phyloP scores from a whole-genome alignment of 2,797 vertebrate species.

The Esox lucius region DNA sequence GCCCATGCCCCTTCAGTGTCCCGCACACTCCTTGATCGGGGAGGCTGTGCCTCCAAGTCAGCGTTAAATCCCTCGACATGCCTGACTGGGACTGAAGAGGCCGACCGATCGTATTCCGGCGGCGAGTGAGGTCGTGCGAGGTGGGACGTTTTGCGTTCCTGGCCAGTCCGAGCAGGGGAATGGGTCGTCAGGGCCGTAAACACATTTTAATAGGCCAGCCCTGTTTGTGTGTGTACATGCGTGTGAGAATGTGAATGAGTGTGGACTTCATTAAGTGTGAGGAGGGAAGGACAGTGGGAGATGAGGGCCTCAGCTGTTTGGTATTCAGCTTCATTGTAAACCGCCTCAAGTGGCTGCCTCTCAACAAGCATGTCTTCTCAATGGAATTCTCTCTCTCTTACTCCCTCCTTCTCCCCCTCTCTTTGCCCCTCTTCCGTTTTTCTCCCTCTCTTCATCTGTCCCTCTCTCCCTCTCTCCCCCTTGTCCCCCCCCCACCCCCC shows the following conservation, averaged over 20 bases:
- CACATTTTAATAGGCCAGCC: not conserved
- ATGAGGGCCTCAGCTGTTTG: slow-evolving; percentile 33
- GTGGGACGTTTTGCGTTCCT: too few relatives aligned
- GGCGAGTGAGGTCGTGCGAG: too few relatives aligned
- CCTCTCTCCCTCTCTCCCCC: not conserved
- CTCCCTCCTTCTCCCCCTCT: slow-evolving; percentile 13
- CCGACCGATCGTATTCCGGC: too few relatives aligned
- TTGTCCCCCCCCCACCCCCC: too few relatives aligned
- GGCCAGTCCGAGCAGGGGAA: not conserved
- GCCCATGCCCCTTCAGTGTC: too few relatives aligned
- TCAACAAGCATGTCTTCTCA: slow-evolving; percentile 18
- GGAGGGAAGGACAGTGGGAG: not conserved
- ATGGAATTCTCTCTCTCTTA: slow-evolving; percentile 18
- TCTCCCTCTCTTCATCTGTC: not conserved
- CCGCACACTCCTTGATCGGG: too few relatives aligned
- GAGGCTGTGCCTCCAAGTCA: too few relatives aligned
- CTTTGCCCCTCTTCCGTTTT: slow-evolving; percentile 7
- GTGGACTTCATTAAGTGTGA: slow-evolving; percentile 9
- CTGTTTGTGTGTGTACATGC: slow-evolving; percentile 7
- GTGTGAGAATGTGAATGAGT: not conserved
- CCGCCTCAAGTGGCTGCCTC: slow-evolving; percentile 28
- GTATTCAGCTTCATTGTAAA: slow-evolving; percentile 27
- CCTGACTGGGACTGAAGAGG: too few relatives aligned
- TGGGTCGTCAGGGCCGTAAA: not conserved
- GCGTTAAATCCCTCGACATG: too few relatives aligned